Conservation (phyloP, 2,797 vertebrate species). For the Myripristis murdjan region DNA sequence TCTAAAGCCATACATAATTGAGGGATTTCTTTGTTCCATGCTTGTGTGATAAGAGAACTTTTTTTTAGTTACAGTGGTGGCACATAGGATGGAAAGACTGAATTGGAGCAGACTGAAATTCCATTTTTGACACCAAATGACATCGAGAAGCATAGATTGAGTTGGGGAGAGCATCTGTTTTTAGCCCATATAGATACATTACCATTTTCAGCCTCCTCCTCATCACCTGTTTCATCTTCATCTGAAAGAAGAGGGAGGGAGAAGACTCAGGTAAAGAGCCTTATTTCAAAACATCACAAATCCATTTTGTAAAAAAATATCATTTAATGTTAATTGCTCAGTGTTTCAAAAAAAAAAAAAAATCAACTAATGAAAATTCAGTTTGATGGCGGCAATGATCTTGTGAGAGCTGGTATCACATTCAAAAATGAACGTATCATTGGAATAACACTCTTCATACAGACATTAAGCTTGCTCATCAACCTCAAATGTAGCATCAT, state of each 20-base stretch:
- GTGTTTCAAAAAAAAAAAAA: too few species aligned
- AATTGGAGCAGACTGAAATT: conserved; percentile 69
- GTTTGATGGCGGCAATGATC: neutral
- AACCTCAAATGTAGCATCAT: conserved; percentile 18
- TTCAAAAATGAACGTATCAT: neutral
- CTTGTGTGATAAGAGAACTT: conserved; percentile 78
- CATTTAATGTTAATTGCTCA: neutral
- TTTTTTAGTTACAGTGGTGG: conserved; percentile 57
- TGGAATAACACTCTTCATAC: conserved; percentile 1
- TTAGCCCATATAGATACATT: conserved; percentile 72
- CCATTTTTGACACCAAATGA: conserved; percentile 79
- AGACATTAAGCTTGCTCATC: conserved; percentile 3
- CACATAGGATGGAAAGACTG: conserved; percentile 62
- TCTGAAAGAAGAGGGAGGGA: conserved; percentile 59
- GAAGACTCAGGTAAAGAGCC: too few species aligned
- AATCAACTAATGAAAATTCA: too few species aligned
- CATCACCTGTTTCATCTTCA: conserved; percentile 69
- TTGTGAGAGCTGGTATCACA: neutral
- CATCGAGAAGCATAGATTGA: conserved; percentile 61
- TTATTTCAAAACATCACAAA: conserved; percentile 22
- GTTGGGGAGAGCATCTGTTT: conserved; percentile 66
- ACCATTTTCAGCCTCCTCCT: conserved; percentile 75
- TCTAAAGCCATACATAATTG: conserved; percentile 84
- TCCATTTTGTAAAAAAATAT: conserved; percentile 51
- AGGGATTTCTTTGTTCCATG: conserved; percentile 80